Percentiles rank a stretch among this genome's conserved stretches.
Evolutionary conservation across 2,113 vertebrate genomes (phyloP).

Genomic region (Limanda limanda): DNA sequence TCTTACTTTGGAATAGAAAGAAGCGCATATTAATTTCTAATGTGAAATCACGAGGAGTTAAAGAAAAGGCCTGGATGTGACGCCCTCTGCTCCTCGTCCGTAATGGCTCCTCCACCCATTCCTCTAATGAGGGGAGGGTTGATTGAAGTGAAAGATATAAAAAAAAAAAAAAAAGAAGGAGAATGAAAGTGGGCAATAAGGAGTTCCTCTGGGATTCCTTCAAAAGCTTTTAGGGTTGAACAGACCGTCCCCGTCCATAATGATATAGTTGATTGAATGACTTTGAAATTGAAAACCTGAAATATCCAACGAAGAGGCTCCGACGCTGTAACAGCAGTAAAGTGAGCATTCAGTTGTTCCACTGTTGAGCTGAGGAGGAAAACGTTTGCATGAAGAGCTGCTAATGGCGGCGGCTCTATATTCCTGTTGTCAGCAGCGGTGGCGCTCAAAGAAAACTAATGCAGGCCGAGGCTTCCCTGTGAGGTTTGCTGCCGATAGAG

Average conservation of each 20-base stretch:
- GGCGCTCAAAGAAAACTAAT: too few relatives aligned
- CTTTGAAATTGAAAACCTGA: conserved; percentile 22
- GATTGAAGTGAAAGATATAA: neutral
- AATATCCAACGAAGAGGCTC: neutral
- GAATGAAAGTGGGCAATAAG: conserved; percentile 1
- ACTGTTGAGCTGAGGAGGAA: too few relatives aligned
- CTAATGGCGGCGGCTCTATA: too few relatives aligned
- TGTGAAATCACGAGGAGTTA: neutral
- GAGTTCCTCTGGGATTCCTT: conserved; percentile 42
- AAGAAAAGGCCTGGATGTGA: conserved; percentile 10
- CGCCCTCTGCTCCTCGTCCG: neutral
- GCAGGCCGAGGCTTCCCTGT: too few relatives aligned
- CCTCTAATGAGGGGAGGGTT: conserved; percentile 6
- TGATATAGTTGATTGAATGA: conserved; percentile 31
- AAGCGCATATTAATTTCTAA: neutral
- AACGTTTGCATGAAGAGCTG: too few relatives aligned
- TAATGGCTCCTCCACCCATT: conserved; percentile 8
- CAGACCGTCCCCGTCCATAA: conserved; percentile 36
- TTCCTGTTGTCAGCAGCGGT: too few relatives aligned
- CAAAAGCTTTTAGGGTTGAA: conserved; percentile 55
- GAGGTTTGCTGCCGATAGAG: too few relatives aligned
- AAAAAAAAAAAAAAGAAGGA: neutral
- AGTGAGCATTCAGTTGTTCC: too few relatives aligned
- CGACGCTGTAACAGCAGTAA: too few relatives aligned
- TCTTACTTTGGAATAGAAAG: neutral